phyloP scores from a whole-genome alignment of 2,113 vertebrate species.

The Callopanchax toddi region DNA sequence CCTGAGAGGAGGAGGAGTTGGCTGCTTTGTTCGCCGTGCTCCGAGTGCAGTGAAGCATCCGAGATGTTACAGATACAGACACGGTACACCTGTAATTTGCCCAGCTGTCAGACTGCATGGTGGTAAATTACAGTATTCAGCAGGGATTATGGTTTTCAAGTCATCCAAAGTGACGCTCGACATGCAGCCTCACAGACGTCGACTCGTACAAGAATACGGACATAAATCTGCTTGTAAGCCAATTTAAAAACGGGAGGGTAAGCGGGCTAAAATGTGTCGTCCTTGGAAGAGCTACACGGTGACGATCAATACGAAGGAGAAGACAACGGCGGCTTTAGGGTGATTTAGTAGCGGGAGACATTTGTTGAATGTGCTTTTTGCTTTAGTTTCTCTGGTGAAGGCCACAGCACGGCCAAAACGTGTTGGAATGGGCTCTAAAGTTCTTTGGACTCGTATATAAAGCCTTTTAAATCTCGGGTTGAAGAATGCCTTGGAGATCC shows the following conservation, averaged over 20 bases:
- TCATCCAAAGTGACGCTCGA: slow-evolving; percentile 61
- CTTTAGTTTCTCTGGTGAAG: slow-evolving; percentile 20
- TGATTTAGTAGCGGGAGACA: slow-evolving; percentile 6
- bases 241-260: slow-evolving; percentile 24
- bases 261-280: slow-evolving; percentile 44
- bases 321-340: slow-evolving; percentile 15
- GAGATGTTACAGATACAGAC: slow-evolving; percentile 70
- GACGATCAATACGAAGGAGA: slow-evolving; percentile 10
- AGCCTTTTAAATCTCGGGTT: slow-evolving; percentile 22
- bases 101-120: slow-evolving; percentile 66
- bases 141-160: slow-evolving; percentile 65
- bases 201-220: slow-evolving; percentile 50
- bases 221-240: slow-evolving; percentile 62
- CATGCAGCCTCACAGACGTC: slow-evolving; percentile 60
- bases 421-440: slow-evolving; percentile 15
- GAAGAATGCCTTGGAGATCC: slow-evolving; percentile 2
- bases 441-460: slow-evolving; percentile 19
- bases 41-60: slow-evolving; percentile 42
- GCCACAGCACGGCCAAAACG: slow-evolving; percentile 11
- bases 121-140: slow-evolving; percentile 77
- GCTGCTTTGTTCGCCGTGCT: slow-evolving; percentile 28
- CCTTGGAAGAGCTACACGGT: neutral
- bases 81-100: slow-evolving; percentile 73
- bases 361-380: slow-evolving; percentile 28
- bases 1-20: slow-evolving; percentile 37